phyloP scores from a whole-genome alignment of 1,140 invertebrate species.

The Solenopsis fugax region DNA sequence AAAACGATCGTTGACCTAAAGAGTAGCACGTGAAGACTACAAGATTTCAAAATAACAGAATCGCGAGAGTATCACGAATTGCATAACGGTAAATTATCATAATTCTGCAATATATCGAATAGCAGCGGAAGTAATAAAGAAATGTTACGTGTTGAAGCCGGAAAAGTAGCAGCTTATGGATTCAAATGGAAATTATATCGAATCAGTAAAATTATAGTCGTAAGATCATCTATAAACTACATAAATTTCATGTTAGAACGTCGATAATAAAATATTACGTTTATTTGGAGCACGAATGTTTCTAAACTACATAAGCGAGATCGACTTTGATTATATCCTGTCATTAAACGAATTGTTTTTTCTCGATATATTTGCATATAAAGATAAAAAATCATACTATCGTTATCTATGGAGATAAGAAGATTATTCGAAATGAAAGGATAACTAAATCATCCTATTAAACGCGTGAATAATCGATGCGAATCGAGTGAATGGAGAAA shows the following conservation, averaged over 20 bases:
- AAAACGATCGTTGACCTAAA: conserved; percentile 14
- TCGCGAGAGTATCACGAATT: conserved; percentile 1
- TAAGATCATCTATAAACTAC: not conserved
- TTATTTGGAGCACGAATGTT: conserved; percentile 3
- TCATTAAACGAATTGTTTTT: not conserved
- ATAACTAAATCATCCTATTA: conserved; percentile 26
- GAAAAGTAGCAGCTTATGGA: not conserved
- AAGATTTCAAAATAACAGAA: conserved; percentile 24
- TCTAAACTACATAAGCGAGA: not conserved
- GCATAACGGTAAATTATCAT: conserved; percentile 35
- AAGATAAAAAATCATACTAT: not conserved
- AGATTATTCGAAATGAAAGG: not conserved
- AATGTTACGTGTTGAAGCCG: not conserved
- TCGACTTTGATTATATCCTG: not conserved
- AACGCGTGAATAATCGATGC: conserved; percentile 1
- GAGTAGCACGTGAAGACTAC: not conserved
- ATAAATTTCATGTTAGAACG: not conserved
- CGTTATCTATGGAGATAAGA: not conserved
- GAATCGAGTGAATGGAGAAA: not conserved
- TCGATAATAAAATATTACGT: conserved; percentile 26
- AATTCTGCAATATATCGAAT: conserved; percentile 17
- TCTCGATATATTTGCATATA: not conserved
- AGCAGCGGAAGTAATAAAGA: conserved; percentile 18
- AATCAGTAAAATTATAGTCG: not conserved
- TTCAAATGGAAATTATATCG: not conserved